Percentiles rank a stretch among this genome's conserved stretches.
Conservation (phyloP, 1,140 invertebrate genomes). For the Zaprionus ornatus region DNA sequence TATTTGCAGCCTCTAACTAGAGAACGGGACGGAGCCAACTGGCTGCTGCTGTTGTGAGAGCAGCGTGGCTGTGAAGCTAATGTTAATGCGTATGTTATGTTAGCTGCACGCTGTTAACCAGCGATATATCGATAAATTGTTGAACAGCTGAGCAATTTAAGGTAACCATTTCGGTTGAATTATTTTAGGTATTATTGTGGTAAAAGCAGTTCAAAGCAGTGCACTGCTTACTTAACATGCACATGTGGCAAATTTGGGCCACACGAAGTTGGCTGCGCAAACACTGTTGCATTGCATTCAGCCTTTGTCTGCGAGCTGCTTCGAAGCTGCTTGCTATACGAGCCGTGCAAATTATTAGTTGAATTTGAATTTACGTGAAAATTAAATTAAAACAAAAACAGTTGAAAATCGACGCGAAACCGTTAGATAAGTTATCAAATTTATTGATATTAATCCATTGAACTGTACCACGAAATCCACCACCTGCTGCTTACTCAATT, state of each 20-base stretch:
- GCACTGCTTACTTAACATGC: background rate
- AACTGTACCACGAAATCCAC: background rate
- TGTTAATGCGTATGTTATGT: background rate
- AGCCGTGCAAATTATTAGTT: background rate
- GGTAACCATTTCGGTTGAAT: conserved; percentile 12
- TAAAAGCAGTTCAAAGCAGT: no score
- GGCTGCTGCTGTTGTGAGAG: conserved; percentile 17
- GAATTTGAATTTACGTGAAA: background rate
- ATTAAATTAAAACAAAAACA: background rate
- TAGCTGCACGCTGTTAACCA: conserved; percentile 3
- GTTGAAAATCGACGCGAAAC: background rate
- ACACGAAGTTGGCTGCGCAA: background rate
- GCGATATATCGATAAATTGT: conserved; percentile 6
- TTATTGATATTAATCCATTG: background rate
- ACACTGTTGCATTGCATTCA: background rate
- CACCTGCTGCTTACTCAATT: background rate
- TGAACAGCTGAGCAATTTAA: background rate
- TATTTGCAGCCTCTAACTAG: conserved; percentile 44
- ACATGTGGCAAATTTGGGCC: background rate
- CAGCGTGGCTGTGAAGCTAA: conserved; percentile 23
- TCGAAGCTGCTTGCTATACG: background rate
- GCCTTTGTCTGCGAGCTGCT: background rate
- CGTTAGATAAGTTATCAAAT: background rate
- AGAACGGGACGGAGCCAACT: conserved; percentile 43
- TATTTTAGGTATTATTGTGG: background rate